Evolutionary conservation across 2,113 vertebrate genomes (phyloP), one percentile per base, ranked within the genome.

Genomic region (Daubentonia madagascariensis): DNA sequence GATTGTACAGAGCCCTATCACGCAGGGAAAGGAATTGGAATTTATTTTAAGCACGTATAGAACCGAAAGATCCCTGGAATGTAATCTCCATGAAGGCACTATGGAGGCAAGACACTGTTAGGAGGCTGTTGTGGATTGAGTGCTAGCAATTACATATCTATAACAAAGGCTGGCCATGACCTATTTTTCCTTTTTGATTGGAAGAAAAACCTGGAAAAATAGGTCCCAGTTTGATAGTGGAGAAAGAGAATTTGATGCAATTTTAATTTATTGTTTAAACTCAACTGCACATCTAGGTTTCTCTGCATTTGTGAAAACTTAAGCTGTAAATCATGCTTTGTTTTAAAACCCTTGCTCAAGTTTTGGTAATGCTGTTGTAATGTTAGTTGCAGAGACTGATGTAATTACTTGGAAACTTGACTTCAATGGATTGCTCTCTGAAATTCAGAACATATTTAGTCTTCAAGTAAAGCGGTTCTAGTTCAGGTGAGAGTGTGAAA

Each of bases 221-320:
- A 52, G 65, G 17, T 65, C 37, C n/a, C 68, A 25, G 8, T 92
- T 72, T 75, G 91, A 84, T 75, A 67, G 45, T 3, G 37, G 70
- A 85, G 78, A 76, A 70, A 79, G 57, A 75, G 22, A 95, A 79
- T 96, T 76, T 87, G 65, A 75, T 57, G 20, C 20, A 73, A 48
- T 85, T 81, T 54, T 63, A 40, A 79, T 72, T 45, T 52, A 72
- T 73, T 92, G 67, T 73, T 86, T 59, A 73, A 97, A 86, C n/a
- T 70, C 37, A 81, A 6, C 37, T 63, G 59, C 35, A 17, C 52
- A 16, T 87, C 61, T 65, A 28, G 28, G 35, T 88, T 83, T 92
- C 67, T 94, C 59, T 96, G 73, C 68, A 76, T 87, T 95, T 89
- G 30, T 79, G 86, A 78, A 89, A 89, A 85, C 50, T 84, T 67